These are phyloP conservation scores for Peucedramus taeniatus DNA, from an alignment of 2,113 vertebrate species.

Conservation along the genomic window DNA sequence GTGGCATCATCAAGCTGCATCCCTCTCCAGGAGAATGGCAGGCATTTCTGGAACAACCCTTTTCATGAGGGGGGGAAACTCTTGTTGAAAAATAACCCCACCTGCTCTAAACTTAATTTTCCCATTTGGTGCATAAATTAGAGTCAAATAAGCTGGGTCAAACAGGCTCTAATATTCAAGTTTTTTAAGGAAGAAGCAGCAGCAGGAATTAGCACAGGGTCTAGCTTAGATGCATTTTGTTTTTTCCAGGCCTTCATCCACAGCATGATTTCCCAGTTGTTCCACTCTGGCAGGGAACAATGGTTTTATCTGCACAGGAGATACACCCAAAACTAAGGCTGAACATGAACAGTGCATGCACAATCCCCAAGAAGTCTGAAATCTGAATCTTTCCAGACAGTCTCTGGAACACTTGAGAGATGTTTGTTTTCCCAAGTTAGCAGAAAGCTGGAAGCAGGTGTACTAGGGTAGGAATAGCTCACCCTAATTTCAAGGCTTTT, in stretches of 20 bases:
- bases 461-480: not conserved
- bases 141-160: not conserved
- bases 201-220: not conserved
- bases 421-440: not conserved
- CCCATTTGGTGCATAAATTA: not conserved
- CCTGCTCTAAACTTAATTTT: not conserved
- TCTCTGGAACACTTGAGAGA: not conserved
- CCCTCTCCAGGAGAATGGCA: not conserved
- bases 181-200: not conserved
- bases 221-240: not conserved
- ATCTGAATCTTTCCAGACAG: not conserved
- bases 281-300: not conserved
- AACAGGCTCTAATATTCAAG: not conserved
- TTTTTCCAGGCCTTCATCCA: not conserved
- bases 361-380: not conserved
- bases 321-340: not conserved
- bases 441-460: not conserved
- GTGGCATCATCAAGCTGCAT: not conserved
- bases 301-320: not conserved
- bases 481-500: not conserved
- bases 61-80: too few relatives aligned
- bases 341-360: not conserved
- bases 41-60: not conserved
- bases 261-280: not conserved
- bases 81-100: not conserved